These are phyloP conservation scores for Brachionus asplanchnoidis DNA, from an alignment of 1,140 invertebrate genomes.

Conservation along the genomic window DNA sequence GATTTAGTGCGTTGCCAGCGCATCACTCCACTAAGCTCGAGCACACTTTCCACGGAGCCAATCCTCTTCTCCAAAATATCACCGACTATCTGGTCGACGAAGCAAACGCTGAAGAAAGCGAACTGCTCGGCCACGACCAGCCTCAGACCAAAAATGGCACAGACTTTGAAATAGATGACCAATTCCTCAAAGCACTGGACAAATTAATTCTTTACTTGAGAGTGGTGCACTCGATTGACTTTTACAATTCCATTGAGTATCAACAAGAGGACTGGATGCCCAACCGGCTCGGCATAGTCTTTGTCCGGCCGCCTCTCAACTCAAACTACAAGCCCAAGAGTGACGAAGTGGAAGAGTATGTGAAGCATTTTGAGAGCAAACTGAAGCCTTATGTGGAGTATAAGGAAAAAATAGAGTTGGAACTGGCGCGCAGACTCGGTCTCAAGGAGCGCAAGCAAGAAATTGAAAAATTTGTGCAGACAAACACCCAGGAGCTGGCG, in stretches of 20 bases:
- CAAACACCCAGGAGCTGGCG: constrained; percentile 76
- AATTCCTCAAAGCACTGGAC: constrained; percentile 71
- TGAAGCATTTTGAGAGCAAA: neutral
- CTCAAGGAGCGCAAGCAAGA: constrained; percentile 18
- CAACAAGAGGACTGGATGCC: constrained; percentile 99
- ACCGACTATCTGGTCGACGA: constrained; percentile 97
- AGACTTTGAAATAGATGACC: constrained; percentile 71
- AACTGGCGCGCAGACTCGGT: constrained; percentile 11
- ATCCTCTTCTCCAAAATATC: constrained; percentile 65
- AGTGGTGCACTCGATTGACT: constrained; percentile 96
- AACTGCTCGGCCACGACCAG: constrained; percentile 68
- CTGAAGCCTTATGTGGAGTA: constrained; percentile 33
- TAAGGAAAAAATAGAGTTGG: neutral
- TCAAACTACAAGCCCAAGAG: neutral
- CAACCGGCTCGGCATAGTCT: constrained; percentile 94
- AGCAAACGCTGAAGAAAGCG: constrained; percentile 94
- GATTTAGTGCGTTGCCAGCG: neutral
- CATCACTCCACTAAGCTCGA: neutral
- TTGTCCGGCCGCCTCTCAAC: constrained; percentile 64
- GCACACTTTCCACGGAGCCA: neutral
- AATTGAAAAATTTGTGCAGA: constrained; percentile 35
- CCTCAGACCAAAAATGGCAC: neutral
- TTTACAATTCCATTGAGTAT: constrained; percentile 97
- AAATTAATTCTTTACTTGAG: constrained; percentile 84
- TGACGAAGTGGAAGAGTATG: constrained; percentile 1